Conservation (phyloP, 1,140 invertebrate species). For the Araneus ventricosus region DNA sequence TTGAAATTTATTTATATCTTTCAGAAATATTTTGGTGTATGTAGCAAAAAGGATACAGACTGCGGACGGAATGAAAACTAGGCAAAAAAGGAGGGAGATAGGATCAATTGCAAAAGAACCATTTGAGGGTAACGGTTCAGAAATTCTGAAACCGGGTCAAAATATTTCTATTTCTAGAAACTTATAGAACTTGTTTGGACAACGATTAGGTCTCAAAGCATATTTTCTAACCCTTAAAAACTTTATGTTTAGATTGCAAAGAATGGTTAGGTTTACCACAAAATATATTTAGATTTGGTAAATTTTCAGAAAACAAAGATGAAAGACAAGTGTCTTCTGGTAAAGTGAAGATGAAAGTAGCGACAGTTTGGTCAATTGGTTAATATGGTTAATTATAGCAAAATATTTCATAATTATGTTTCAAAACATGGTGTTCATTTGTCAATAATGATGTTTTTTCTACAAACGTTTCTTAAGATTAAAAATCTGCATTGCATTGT, state of each 20-base stretch:
- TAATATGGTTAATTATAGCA: no score
- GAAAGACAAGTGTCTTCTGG: no score
- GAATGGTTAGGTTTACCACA: no score
- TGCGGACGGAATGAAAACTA: slow-evolving; percentile 1
- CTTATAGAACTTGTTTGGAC: not conserved
- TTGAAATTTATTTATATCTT: slow-evolving; percentile 12
- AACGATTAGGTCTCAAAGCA: not conserved
- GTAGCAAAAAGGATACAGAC: not conserved
- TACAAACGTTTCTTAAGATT: no score
- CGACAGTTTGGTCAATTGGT: no score
- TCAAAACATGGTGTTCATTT: no score
- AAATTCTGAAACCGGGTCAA: slow-evolving; percentile 38
- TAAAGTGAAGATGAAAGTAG: no score
- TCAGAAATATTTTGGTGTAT: slow-evolving; percentile 16
- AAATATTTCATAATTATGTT: no score
- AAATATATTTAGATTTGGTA: no score
- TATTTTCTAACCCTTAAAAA: not conserved
- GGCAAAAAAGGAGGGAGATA: slow-evolving; percentile 4
- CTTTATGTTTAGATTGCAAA: not conserved
- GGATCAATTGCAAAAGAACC: slow-evolving; percentile 9
- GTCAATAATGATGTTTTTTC: no score
- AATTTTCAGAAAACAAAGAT: no score
- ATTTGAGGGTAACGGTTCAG: slow-evolving; percentile 39
- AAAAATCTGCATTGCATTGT: no score
- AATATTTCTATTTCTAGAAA: slow-evolving; percentile 44